Evolutionary conservation across 2,797 vertebrate genomes (phyloP), one percentile per base, ranked within the genome.

Genomic region (Benthosema pterotum): DNA sequence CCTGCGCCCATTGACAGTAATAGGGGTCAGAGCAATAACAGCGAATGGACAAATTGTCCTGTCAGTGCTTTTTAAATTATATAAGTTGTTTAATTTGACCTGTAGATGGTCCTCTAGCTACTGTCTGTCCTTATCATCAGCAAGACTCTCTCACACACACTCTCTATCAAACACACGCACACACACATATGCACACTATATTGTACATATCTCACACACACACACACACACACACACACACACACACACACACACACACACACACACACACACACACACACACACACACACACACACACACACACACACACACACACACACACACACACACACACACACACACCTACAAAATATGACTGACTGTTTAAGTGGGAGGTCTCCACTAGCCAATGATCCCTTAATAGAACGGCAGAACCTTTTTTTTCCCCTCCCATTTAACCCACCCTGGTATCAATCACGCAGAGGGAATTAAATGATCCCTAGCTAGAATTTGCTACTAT

Each of bases 321-420:
- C 45, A 46, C 45, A 14, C 12, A 46, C 45, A n/a, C 45, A n/a
- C 14, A 46, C 45, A 46, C 45, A 46, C 3, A n/a, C 45, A 46
- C 45, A 46, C 32, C 45, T 17, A 56, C 67, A 53, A 72, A 83
- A 80, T 83, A 79, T 80, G 93, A 93, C 88, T 93, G 92, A 92
- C 92, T 95, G 94, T 94, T 95, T 94, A 95, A 95, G 96, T 95
- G 95, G 96, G 97, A 98, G 97, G 95, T 95, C 94, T 96, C 93
- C 95, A 95, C 93, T 94, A 88, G 72, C 93, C 93, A 94, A 95
- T 94, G 94, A 94, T 94, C 92, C 93, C 95, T 94, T 98, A 97
- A 98, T 98, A 95, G 95, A 96, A 98, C 92, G 88, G 92, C n/a
- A n/a, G n/a, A n/a, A 93, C 92, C 92, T 79, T 94, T 94, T 95